Conservation (phyloP, 2,113 vertebrate genomes). For the Myiozetetes cayanensis region DNA sequence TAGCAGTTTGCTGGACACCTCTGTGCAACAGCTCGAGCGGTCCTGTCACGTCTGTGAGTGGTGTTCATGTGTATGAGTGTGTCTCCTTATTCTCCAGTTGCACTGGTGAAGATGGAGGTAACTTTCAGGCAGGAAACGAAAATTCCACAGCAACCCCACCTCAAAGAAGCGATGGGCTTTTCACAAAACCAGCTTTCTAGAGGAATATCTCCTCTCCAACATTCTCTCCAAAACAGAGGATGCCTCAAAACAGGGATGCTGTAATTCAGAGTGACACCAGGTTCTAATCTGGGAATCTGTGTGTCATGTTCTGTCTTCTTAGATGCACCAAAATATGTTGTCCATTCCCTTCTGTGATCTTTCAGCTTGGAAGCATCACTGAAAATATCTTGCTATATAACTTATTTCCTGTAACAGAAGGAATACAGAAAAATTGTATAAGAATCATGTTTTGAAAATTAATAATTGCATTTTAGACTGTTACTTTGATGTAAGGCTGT, state of each 20-base stretch:
- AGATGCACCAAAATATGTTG: neutral
- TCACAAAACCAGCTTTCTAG: neutral
- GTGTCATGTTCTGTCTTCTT: neutral
- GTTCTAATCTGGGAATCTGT: neutral
- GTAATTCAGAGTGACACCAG: neutral
- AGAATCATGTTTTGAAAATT: neutral
- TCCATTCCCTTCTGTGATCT: accelerated
- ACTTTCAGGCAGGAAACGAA: neutral
- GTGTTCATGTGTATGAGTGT: accelerated
- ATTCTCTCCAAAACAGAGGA: neutral
- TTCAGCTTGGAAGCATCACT: neutral
- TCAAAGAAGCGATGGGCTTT: neutral
- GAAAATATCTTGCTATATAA: neutral
- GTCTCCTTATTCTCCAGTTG: neutral
- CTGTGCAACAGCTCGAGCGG: neutral
- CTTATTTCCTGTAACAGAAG: neutral
- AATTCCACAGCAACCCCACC: neutral
- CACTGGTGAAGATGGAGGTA: neutral
- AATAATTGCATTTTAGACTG: neutral
- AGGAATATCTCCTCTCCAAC: neutral
- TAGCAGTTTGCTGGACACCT: neutral
- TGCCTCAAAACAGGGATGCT: neutral
- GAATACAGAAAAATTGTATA: neutral
- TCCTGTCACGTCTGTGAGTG: neutral
- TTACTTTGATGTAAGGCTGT: neutral